A percentile compares a stretch with the other conserved stretches of the same genome.
These are phyloP conservation scores for Papilio aristodemus DNA, from an alignment of 1,140 invertebrate species.

Conservation along the genomic window DNA sequence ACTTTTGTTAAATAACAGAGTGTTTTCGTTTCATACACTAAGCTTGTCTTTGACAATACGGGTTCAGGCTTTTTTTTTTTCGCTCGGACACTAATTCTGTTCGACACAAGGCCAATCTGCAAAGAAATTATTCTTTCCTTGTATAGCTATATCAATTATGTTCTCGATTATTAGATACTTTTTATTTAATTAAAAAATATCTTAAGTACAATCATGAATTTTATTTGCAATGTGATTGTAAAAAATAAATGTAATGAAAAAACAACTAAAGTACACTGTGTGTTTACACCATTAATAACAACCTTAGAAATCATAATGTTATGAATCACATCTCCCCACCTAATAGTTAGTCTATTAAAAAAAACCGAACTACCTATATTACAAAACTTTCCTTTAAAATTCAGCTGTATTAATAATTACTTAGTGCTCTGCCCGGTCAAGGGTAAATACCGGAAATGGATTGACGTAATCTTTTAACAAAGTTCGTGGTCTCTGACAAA, in stretches of 20 bases:
- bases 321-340: too few relatives aligned
- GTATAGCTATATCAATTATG: too few relatives aligned
- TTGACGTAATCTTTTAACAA: neutral
- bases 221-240: too few relatives aligned
- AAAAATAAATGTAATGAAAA: too few relatives aligned
- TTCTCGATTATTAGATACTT: too few relatives aligned
- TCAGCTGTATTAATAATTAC: too few relatives aligned
- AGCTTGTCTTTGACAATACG: neutral
- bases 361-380: neutral
- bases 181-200: too few relatives aligned
- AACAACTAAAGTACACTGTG: too few relatives aligned
- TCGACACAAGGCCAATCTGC: neutral
- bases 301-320: too few relatives aligned
- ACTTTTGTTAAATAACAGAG: neutral
- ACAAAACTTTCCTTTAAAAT: too few relatives aligned
- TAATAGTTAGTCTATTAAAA: neutral
- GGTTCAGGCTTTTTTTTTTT: constrained; percentile 4
- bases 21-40: neutral
- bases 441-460: constrained; percentile 3
- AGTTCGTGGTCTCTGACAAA: neutral
- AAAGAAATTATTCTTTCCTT: neutral
- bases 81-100: neutral
- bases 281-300: too few relatives aligned
- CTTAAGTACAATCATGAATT: too few relatives aligned
- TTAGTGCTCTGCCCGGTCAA: neutral